Base-by-base conservation (phyloP, 2,888 invertebrate genomes). In the Acronicta psi region DNA sequence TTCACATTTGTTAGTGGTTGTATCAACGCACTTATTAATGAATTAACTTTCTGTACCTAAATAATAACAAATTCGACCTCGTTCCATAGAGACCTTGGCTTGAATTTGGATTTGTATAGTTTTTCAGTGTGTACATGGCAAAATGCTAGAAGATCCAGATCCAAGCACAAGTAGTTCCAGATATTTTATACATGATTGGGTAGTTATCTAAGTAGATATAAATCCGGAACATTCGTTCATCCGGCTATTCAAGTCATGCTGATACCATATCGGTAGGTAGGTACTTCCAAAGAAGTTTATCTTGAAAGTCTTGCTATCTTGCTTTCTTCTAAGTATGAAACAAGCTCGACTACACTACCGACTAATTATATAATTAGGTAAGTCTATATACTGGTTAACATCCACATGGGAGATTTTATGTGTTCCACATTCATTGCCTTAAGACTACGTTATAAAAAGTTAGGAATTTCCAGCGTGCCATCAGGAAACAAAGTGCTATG, bases 401-500 rank as follows among this genome's bases (percentile, higher is more conserved):
- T 20, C 8, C 38, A 47, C 38, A 43, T 20, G n/a, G 34, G 43
- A 59, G 9, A 20, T 43, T 60, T 59, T 58, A 72, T 60, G 57
- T 61, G 56, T 55, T 61, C 50, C 55, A 58, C 53, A 56, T 67
- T 62, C 54, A 62, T 58, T 76, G 73, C 57, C 77, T 59, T 52
- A n/a, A n/a, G 13, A 41, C 50, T 53, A 42, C 47, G 55, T 62
- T 53, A 69, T 52, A 73, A 68, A 41, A 56, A 49, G 17, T 43
- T 50, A 4, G 2, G 29, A n/a, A 37, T 51, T 50, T 36, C 47
- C 42, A 62, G 64, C 34, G 36, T 29, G 49, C 36, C 57, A 50
- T 62, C 55, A 65, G 66, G 71, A 68, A 73, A 78, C 60, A 67
- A 74, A 69, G 60, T 66, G 7, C 23, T 59, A 40, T 25, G 40